A percentile compares a stretch with the other conserved stretches of the same genome.
Conservation (phyloP, 2,888 invertebrate genomes). For the Perithous albicinctus region DNA sequence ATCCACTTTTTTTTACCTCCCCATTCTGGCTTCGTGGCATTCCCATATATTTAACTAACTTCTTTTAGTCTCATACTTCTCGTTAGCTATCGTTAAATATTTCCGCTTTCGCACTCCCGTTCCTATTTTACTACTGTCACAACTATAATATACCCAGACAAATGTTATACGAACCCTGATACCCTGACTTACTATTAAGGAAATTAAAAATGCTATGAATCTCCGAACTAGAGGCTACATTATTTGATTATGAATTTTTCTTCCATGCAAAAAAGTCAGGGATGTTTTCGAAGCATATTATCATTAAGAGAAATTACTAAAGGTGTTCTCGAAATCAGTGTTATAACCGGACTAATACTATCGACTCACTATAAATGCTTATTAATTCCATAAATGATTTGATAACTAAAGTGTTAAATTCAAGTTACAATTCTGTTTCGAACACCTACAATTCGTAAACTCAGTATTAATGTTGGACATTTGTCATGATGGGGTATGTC, state of each 20-base stretch:
- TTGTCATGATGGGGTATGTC: background rate
- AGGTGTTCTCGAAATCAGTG: background rate
- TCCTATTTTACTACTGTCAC: slow-evolving; percentile 35
- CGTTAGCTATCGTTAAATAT: slow-evolving; percentile 67
- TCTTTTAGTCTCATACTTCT: slow-evolving; percentile 19
- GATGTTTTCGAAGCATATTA: background rate
- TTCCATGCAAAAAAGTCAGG: background rate
- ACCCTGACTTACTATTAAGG: slow-evolving; percentile 46
- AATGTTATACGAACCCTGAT: slow-evolving; percentile 40
- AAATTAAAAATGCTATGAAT: slow-evolving; percentile 31
- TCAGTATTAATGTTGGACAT: background rate
- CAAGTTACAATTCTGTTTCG: no score
- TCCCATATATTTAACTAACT: slow-evolving; percentile 44
- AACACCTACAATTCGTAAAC: background rate
- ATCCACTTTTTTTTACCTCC: slow-evolving; percentile 55
- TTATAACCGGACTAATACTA: no score
- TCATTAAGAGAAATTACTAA: background rate
- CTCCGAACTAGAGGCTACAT: background rate
- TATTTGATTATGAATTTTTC: background rate
- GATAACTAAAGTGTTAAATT: no score
- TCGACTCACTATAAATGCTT: no score
- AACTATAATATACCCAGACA: slow-evolving; percentile 18
- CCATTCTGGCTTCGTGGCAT: slow-evolving; percentile 51
- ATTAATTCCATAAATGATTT: no score
- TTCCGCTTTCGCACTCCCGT: slow-evolving; percentile 65